phyloP scores from a whole-genome alignment of 2,888 invertebrate species.

The Coleophora flavipennella region DNA sequence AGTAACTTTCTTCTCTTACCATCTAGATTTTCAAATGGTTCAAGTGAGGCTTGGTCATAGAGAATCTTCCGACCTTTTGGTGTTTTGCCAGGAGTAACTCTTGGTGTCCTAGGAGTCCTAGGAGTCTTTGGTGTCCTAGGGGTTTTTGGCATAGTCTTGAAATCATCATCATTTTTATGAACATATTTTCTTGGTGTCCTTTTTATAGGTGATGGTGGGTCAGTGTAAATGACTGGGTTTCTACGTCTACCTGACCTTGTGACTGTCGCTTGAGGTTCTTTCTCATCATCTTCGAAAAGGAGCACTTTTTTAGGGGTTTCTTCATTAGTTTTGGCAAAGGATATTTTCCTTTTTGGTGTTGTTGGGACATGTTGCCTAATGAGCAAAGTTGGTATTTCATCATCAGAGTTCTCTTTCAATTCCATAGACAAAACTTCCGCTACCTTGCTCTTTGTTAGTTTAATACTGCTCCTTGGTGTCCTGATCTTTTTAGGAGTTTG shows the following conservation, averaged over 20 bases:
- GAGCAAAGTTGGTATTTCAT: conserved; percentile 55
- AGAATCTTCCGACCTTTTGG: conserved; percentile 20
- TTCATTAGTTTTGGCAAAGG: conserved; percentile 31
- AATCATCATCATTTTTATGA: conserved; percentile 35
- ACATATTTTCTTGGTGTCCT: conserved; percentile 27
- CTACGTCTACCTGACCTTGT: conserved; percentile 40
- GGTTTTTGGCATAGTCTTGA: conserved; percentile 8
- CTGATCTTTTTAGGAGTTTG: conserved; percentile 34
- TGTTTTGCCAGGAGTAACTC: conserved; percentile 27
- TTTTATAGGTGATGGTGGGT: conserved; percentile 38
- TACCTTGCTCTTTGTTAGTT: conserved; percentile 31
- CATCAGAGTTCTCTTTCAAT: conserved; percentile 54
- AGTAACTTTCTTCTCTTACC: conserved; percentile 26
- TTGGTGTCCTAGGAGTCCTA: conserved; percentile 23
- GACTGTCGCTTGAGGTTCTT: conserved; percentile 19
- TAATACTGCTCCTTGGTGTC: conserved; percentile 39
- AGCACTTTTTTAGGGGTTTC: conserved; percentile 52
- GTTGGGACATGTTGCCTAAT: conserved; percentile 43
- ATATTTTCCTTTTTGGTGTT: conserved; percentile 49
- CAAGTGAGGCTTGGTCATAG: no score
- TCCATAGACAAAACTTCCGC: conserved; percentile 53
- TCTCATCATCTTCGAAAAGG: conserved; percentile 42
- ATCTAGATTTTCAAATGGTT: conserved; percentile 38
- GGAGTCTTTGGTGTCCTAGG: conserved; percentile 30
- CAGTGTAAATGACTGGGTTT: conserved; percentile 35